phyloP scores from a whole-genome alignment of 2,113 vertebrate genomes.

The Parus major region DNA sequence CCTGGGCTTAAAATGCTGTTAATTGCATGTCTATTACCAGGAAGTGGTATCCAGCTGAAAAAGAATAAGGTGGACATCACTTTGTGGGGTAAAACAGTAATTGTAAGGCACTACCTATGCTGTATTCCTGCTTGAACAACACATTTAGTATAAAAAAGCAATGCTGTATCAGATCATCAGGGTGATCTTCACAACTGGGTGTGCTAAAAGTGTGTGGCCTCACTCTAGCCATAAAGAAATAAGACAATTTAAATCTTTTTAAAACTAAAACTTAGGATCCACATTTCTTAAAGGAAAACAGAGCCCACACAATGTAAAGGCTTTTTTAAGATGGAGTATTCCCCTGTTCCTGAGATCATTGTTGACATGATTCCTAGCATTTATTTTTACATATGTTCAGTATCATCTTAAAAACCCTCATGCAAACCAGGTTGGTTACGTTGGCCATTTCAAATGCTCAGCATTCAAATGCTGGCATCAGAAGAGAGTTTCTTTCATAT shows the following conservation, averaged over 20 bases:
- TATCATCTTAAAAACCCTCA: accelerated
- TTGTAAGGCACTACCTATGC: background rate
- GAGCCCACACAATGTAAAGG: background rate
- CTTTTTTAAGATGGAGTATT: background rate
- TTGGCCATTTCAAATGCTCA: background rate
- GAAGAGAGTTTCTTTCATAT: background rate
- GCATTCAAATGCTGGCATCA: background rate
- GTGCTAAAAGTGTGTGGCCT: background rate
- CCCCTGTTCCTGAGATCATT: background rate
- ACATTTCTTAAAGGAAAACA: background rate
- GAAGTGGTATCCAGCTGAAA: background rate
- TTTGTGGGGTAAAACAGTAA: background rate
- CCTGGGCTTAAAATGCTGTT: background rate
- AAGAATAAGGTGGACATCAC: background rate
- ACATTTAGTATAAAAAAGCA: background rate
- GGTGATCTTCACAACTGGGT: background rate
- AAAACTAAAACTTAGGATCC: background rate
- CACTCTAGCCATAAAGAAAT: background rate
- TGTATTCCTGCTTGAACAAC: background rate
- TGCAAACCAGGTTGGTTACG: background rate
- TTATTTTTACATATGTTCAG: background rate
- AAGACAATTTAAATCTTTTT: background rate
- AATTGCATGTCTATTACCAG: background rate
- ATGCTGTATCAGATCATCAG: background rate
- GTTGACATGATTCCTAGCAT: background rate